Evolutionary conservation across 1,140 invertebrate species (phyloP).

Genomic region (Bombus confusus): DNA sequence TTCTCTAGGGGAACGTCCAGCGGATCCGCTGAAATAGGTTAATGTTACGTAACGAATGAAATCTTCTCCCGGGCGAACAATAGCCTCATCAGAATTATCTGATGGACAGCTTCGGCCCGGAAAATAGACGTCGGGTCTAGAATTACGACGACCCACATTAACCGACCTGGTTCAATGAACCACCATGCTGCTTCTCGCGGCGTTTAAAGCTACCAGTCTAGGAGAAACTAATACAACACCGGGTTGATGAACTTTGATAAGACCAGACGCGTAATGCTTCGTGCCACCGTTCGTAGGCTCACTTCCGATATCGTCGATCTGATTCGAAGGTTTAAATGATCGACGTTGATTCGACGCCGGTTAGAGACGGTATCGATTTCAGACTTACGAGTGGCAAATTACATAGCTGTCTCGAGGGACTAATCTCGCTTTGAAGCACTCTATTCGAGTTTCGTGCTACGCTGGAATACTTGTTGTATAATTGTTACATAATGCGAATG

Average conservation of each 20-base stretch:
- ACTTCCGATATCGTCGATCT: neutral
- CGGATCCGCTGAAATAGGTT: constrained; percentile 29
- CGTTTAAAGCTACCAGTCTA: neutral
- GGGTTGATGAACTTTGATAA: constrained; percentile 28
- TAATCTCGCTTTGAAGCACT: neutral
- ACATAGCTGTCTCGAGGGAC: neutral
- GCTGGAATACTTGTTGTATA: neutral
- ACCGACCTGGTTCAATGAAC: constrained; percentile 52
- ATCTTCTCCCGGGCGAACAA: constrained; percentile 60
- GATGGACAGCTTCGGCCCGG: constrained; percentile 63
- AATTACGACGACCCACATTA: constrained; percentile 62
- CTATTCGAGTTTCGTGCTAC: neutral
- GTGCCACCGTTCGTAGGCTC: neutral
- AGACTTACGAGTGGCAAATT: neutral
- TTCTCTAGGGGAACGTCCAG: constrained; percentile 7
- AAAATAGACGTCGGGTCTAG: constrained; percentile 62
- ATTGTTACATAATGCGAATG: neutral
- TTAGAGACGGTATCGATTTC: constrained; percentile 3
- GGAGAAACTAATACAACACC: constrained; percentile 21
- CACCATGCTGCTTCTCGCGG: neutral
- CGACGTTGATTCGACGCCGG: neutral
- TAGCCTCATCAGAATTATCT: constrained; percentile 70
- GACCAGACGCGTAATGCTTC: no score
- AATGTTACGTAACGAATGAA: constrained; percentile 54
- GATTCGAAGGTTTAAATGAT: neutral